These are phyloP conservation scores for Megathymus violae DNA, from an alignment of 1,140 invertebrate genomes.

Conservation along the genomic window DNA sequence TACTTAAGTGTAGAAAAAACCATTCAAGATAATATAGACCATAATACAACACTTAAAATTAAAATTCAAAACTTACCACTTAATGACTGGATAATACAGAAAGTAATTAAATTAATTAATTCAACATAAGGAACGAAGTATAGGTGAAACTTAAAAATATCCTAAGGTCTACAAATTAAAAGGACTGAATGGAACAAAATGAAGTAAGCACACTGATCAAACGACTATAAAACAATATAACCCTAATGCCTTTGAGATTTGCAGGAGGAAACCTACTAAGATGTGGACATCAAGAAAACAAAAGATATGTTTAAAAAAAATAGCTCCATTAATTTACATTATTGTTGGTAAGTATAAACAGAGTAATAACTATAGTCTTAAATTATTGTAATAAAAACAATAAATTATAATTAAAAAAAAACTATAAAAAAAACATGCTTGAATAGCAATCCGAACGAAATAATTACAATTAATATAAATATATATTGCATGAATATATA, in stretches of 20 bases:
- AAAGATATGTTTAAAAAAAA: no score
- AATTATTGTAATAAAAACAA: no score
- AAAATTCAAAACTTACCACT: conserved; percentile 15
- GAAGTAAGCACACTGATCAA: conserved; percentile 15
- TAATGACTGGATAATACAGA: conserved; percentile 10
- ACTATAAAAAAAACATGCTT: no score
- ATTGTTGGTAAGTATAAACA: no score
- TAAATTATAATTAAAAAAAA: no score
- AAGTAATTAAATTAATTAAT: conserved; percentile 8
- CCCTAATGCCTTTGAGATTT: conserved; percentile 11
- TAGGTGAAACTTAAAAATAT: conserved; percentile 14
- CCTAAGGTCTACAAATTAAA: conserved; percentile 7
- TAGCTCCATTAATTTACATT: no score
- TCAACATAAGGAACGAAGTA: conserved; percentile 9
- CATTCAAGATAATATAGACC: conserved; percentile 2
- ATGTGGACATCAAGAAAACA: no score
- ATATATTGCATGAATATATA: no score
- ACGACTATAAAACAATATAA: conserved; percentile 4
- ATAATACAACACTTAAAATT: not conserved
- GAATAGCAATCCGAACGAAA: no score
- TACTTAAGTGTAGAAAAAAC: not conserved
- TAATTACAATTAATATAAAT: no score
- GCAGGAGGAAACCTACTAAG: conserved; percentile 13
- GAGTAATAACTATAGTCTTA: no score
- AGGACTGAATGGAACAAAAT: no score